Conservation (phyloP, 2,888 invertebrate species). For the Ypsolopha scabrella region DNA sequence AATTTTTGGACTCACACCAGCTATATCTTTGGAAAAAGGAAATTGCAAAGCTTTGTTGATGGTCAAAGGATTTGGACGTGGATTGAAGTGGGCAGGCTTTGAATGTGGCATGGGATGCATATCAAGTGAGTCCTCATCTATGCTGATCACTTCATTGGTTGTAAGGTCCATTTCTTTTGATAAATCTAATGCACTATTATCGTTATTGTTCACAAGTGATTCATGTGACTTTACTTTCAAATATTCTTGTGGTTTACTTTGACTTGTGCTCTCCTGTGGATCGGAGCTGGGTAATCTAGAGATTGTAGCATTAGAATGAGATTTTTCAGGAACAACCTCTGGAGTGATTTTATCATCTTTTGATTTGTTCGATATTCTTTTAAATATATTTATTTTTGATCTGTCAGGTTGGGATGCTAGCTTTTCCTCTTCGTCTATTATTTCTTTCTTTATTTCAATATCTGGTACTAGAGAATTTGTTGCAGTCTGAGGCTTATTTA, state of each 20-base stretch:
- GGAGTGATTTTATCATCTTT: constrained; percentile 71
- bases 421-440: constrained; percentile 68
- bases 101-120: constrained; percentile 28
- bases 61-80: constrained; percentile 40
- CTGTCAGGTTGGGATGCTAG: constrained; percentile 84
- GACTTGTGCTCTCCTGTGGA: constrained; percentile 32
- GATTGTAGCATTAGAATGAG: constrained; percentile 37
- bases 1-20: constrained; percentile 68
- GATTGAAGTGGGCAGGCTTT: constrained; percentile 26
- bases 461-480: constrained; percentile 41
- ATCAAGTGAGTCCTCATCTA: constrained; percentile 62
- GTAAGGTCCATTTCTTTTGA: constrained; percentile 60
- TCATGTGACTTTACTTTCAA: constrained; percentile 44
- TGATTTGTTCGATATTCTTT: constrained; percentile 84
- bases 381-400: constrained; percentile 88
- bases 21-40: constrained; percentile 61
- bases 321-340: constrained; percentile 51
- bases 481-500: constrained; percentile 33
- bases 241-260: constrained; percentile 34
- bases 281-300: constrained; percentile 51
- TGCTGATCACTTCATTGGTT: constrained; percentile 60
- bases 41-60: constrained; percentile 57
- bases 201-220: constrained; percentile 61
- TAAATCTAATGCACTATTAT: constrained; percentile 61
- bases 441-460: constrained; percentile 62